phyloP scores from a whole-genome alignment of 2,888 invertebrate species.

The Caenorhabditis uteleia region DNA sequence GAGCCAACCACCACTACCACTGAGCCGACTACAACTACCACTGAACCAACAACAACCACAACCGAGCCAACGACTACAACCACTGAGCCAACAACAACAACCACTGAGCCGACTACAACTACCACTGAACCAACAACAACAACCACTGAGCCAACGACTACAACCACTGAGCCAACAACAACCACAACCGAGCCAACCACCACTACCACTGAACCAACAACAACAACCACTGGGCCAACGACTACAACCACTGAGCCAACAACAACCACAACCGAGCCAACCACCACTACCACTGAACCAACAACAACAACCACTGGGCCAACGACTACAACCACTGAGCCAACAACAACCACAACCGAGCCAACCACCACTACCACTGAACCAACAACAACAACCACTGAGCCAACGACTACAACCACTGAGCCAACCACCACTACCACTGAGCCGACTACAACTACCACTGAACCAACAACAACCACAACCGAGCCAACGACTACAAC shows the following conservation, averaged over 20 bases:
- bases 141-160: neutral
- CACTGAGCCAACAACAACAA: neutral
- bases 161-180: neutral
- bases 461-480: neutral
- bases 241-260: neutral
- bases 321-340: neutral
- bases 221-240: neutral
- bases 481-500: conserved; percentile 4
- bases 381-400: neutral
- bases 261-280: neutral
- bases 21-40: conserved; percentile 6
- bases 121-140: neutral
- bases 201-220: neutral
- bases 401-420: neutral
- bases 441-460: conserved; percentile 2
- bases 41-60: conserved; percentile 6
- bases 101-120: neutral
- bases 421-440: conserved; percentile 2
- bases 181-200: conserved; percentile 1
- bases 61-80: conserved; percentile 5
- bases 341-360: neutral
- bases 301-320: neutral
- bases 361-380: neutral
- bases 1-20: conserved; percentile 8
- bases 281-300: neutral